Evolutionary conservation across 2,797 vertebrate genomes (phyloP).

Genomic region (Dermochelys coriacea): DNA sequence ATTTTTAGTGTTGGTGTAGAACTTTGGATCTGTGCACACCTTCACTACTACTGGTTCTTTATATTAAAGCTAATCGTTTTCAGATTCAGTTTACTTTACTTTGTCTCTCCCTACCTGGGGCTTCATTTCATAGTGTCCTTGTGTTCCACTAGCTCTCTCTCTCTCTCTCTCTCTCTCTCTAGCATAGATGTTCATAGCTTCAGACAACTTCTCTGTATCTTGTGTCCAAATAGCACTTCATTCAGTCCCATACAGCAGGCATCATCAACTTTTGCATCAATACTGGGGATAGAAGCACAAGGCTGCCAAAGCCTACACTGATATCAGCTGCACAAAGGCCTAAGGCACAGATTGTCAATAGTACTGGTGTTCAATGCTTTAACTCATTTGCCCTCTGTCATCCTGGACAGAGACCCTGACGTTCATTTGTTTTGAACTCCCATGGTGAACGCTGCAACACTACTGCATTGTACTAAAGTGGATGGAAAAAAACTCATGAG

Average conservation of each 20-base stretch:
- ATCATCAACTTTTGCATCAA: neutral
- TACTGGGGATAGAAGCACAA: neutral
- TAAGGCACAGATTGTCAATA: neutral
- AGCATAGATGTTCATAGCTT: neutral
- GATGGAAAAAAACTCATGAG: neutral
- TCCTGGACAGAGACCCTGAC: neutral
- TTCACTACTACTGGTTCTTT: neutral
- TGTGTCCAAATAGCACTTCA: neutral
- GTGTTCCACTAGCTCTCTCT: neutral
- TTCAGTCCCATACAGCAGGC: neutral
- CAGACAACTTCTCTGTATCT: neutral
- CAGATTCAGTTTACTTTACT: neutral
- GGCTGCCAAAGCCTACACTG: neutral
- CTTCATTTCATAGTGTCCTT: neutral
- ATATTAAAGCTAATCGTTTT: neutral
- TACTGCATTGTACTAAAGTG: neutral
- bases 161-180: no score
- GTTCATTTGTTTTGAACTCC: neutral
- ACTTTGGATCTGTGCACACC: neutral
- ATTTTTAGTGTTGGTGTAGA: neutral
- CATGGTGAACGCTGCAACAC: neutral
- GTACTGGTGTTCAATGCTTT: neutral
- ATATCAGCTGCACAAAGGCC: neutral
- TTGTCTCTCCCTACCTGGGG: neutral
- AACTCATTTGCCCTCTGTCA: neutral